Evolutionary conservation across 2,888 invertebrate species (phyloP).

Genomic region (Pimpla rufipes): DNA sequence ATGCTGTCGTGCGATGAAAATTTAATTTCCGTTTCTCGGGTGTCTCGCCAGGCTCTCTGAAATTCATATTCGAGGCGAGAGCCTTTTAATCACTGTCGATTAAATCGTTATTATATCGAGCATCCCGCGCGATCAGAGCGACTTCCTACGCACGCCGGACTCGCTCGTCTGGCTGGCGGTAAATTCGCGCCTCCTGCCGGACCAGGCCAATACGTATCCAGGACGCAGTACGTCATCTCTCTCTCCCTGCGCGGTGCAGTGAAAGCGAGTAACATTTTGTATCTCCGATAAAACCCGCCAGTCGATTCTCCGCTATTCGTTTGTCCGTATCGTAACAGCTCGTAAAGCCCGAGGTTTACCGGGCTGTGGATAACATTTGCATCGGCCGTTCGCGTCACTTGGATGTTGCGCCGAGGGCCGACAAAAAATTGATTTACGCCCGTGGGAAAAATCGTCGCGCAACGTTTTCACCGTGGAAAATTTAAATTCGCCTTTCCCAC

Average conservation of each 20-base stretch:
- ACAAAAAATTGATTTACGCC: slow-evolving; percentile 31
- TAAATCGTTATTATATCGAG: slow-evolving; percentile 32
- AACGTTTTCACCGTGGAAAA: background rate
- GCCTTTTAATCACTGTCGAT: slow-evolving; percentile 2
- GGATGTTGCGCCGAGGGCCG: background rate
- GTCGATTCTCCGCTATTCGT: slow-evolving; percentile 43
- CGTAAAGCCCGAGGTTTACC: background rate
- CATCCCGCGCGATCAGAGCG: slow-evolving; percentile 4
- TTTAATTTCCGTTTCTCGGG: slow-evolving; percentile 12
- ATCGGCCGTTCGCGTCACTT: background rate
- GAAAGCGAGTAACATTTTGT: slow-evolving; percentile 65
- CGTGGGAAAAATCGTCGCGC: slow-evolving; percentile 21
- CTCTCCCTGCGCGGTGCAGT: slow-evolving; percentile 50
- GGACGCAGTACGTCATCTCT: slow-evolving; percentile 67
- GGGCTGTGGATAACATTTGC: background rate
- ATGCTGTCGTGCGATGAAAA: slow-evolving; percentile 15
- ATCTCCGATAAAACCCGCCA: slow-evolving; percentile 55
- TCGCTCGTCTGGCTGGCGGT: slow-evolving; percentile 41
- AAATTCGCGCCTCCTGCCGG: slow-evolving; percentile 23
- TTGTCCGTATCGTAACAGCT: slow-evolving; percentile 28
- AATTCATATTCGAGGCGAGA: background rate
- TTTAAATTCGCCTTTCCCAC: no score
- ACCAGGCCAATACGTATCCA: slow-evolving; percentile 54
- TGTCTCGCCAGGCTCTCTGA: background rate
- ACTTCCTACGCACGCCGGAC: slow-evolving; percentile 44